Conservation (phyloP, 2,797 vertebrate genomes). For the Anguilla megastoma region DNA sequence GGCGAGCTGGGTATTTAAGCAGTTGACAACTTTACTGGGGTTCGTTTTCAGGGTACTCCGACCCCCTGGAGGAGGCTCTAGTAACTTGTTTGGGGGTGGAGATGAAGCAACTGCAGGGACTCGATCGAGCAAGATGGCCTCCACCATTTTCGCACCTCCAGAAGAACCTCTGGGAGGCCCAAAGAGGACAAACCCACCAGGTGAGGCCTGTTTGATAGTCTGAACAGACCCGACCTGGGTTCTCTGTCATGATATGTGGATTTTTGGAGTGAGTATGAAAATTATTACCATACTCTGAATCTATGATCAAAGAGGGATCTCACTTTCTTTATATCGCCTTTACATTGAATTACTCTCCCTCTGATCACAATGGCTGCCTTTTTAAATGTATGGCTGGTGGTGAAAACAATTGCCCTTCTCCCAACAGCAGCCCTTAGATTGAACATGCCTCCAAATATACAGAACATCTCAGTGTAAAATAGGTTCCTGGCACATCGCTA, state of each 20-base stretch:
- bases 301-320: neutral
- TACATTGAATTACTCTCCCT: neutral
- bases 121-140: conserved; percentile 80
- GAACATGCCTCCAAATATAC: neutral
- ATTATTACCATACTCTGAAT: conserved; percentile 39
- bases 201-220: conserved; percentile 61
- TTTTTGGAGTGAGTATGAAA: conserved; percentile 46
- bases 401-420: neutral
- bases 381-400: conserved; percentile 12
- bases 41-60: conserved; percentile 75
- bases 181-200: conserved; percentile 91
- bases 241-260: neutral
- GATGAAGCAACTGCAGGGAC: conserved; percentile 74
- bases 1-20: neutral
- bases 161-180: conserved; percentile 75
- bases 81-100: conserved; percentile 80
- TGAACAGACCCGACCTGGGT: conserved; percentile 22
- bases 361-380: neutral
- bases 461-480: neutral
- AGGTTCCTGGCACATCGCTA: neutral
- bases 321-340: neutral
- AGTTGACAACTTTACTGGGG: conserved; percentile 2
- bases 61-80: conserved; percentile 88
- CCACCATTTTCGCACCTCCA: conserved; percentile 81
- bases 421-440: neutral